These are phyloP conservation scores for Ptyas mucosa DNA, from an alignment of 2,113 vertebrate genomes.

Conservation along the genomic window DNA sequence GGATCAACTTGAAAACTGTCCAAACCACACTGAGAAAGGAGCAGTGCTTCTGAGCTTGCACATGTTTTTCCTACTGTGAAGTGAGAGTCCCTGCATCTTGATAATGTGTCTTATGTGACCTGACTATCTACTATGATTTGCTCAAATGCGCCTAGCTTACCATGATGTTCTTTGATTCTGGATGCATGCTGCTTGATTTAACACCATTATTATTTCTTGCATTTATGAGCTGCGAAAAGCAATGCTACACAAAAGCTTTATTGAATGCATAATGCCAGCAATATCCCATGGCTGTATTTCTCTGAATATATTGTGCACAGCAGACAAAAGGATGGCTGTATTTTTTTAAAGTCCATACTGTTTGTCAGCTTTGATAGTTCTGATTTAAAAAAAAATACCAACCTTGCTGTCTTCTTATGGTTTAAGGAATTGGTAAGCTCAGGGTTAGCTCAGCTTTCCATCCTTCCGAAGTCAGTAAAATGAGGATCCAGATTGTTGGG, in stretches of 20 bases:
- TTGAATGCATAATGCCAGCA: neutral
- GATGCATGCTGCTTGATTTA: constrained; percentile 9
- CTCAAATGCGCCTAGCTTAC: neutral
- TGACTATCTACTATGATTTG: neutral
- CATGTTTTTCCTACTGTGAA: neutral
- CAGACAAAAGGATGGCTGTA: neutral
- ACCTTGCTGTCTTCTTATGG: neutral
- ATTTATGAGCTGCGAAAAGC: neutral
- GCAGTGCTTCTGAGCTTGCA: too few species aligned
- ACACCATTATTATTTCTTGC: constrained; percentile 14
- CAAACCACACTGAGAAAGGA: neutral
- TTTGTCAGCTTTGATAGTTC: neutral
- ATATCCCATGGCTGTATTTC: neutral
- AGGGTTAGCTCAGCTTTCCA: neutral
- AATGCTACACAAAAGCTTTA: neutral
- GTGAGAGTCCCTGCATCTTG: neutral
- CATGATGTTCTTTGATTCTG: neutral
- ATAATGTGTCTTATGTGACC: neutral
- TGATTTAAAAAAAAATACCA: neutral
- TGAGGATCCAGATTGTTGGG: neutral
- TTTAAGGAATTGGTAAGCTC: neutral
- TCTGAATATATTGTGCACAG: neutral
- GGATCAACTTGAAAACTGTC: neutral
- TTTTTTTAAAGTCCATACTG: neutral
- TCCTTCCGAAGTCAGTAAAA: neutral